Conservation (phyloP, 2,888 invertebrate genomes). For the Drosophila lutescens region DNA sequence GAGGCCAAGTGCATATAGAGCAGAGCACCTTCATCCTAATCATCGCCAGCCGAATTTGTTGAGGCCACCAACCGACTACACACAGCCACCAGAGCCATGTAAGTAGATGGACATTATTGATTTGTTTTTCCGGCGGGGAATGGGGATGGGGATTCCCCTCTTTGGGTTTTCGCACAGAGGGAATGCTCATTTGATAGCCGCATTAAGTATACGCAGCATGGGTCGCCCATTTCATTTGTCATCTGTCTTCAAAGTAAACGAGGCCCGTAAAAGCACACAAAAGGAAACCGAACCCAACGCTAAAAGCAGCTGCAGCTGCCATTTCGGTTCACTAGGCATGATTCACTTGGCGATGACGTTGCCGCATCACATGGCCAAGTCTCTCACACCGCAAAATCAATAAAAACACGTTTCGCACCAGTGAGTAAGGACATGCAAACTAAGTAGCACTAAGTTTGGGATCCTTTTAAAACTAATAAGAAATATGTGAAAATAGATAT, state of each 20-base stretch:
- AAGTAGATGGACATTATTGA: constrained; percentile 68
- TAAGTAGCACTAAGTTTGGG: not conserved
- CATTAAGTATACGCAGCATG: constrained; percentile 42
- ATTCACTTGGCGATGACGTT: constrained; percentile 41
- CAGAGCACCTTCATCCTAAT: constrained; percentile 45
- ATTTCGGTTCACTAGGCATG: constrained; percentile 20
- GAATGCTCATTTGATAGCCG: constrained; percentile 34
- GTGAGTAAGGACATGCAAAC: constrained; percentile 64
- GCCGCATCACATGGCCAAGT: constrained; percentile 66
- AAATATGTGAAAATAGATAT: not conserved
- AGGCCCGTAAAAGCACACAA: not conserved
- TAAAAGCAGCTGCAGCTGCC: constrained; percentile 23
- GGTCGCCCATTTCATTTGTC: constrained; percentile 23
- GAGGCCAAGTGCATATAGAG: constrained; percentile 61
- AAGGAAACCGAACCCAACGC: not conserved
- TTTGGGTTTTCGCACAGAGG: constrained; percentile 31
- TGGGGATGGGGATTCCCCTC: not conserved
- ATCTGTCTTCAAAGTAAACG: constrained; percentile 5
- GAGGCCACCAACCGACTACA: constrained; percentile 39
- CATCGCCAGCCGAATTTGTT: constrained; percentile 50
- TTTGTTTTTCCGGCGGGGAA: constrained; percentile 45
- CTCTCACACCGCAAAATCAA: constrained; percentile 70
- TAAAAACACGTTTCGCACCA: constrained; percentile 58
- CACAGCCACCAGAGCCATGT: constrained; percentile 60
- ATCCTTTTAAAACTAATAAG: not conserved